A percentile compares a stretch with the other conserved stretches of the same genome.
Evolutionary conservation across 2,888 invertebrate genomes (phyloP).

Genomic region (Melipona beecheii): DNA sequence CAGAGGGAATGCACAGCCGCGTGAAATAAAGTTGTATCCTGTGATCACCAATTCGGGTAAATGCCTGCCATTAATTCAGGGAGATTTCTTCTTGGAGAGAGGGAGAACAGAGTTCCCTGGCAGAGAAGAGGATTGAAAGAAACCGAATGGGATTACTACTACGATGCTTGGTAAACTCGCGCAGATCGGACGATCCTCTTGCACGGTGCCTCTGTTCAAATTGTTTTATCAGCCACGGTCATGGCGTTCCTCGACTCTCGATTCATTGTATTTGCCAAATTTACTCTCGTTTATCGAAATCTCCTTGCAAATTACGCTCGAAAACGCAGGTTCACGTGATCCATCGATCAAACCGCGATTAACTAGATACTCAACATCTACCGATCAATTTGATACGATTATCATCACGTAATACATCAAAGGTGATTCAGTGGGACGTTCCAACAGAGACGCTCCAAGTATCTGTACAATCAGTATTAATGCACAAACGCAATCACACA

Average conservation of each 20-base stretch:
- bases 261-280: not conserved
- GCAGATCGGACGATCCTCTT: conserved; percentile 6
- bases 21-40: conserved; percentile 46
- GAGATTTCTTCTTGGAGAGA: conserved; percentile 51
- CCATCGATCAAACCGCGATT: not conserved
- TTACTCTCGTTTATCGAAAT: not conserved
- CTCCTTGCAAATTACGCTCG: not conserved
- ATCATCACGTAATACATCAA: not conserved
- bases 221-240: conserved; percentile 14
- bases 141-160: conserved; percentile 55
- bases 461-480: not conserved
- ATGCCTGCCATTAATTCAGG: conserved; percentile 75
- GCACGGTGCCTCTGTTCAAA: not conserved
- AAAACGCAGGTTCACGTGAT: not conserved
- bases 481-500: not conserved
- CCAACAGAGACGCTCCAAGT: not conserved
- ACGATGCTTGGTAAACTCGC: conserved; percentile 24
- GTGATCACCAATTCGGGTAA: conserved; percentile 73
- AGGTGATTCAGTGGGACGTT: not conserved
- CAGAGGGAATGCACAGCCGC: conserved; percentile 4
- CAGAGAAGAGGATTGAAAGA: conserved; percentile 39
- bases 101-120: conserved; percentile 17
- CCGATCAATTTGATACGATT: not conserved
- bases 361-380: not conserved
- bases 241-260: not conserved